Conservation (phyloP, 2,888 invertebrate genomes). For the Azorinus chamasolen region DNA sequence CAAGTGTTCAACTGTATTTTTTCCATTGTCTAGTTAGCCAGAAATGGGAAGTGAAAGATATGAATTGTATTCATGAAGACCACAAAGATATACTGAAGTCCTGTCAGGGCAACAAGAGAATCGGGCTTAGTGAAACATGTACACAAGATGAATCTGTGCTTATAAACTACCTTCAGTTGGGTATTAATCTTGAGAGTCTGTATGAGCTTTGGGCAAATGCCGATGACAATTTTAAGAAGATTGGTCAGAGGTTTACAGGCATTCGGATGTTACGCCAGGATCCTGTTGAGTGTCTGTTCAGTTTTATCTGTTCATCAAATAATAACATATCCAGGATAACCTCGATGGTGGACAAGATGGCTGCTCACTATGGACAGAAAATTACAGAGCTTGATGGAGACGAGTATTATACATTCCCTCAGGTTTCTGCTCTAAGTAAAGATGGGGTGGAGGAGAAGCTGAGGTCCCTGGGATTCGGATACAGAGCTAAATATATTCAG, state of each 20-base stretch:
- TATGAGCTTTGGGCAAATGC: constrained; percentile 91
- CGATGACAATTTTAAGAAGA: constrained; percentile 92
- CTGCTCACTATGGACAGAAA: constrained; percentile 92
- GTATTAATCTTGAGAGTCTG: constrained; percentile 91
- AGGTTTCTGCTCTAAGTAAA: constrained; percentile 83
- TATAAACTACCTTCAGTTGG: constrained; percentile 92
- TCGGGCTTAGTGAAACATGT: no score
- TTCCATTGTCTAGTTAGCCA: no score
- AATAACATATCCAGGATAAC: constrained; percentile 97
- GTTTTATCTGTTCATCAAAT: constrained; percentile 99
- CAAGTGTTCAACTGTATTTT: no score
- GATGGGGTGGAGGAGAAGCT: constrained; percentile 91
- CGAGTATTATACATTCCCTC: constrained; percentile 93
- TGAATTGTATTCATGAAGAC: no score
- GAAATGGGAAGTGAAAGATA: no score
- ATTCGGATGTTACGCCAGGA: constrained; percentile 97
- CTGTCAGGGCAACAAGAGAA: no score
- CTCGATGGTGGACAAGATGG: constrained; percentile 96
- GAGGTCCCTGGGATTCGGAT: constrained; percentile 88
- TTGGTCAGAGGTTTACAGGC: constrained; percentile 90
- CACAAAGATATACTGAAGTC: no score
- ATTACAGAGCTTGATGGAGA: constrained; percentile 90
- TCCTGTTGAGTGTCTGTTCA: constrained; percentile 96
- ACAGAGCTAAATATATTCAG: constrained; percentile 88
- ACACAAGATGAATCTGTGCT: constrained; percentile 84